Conservation (phyloP, 2,113 vertebrate genomes). For the Prietella phreatophila region DNA sequence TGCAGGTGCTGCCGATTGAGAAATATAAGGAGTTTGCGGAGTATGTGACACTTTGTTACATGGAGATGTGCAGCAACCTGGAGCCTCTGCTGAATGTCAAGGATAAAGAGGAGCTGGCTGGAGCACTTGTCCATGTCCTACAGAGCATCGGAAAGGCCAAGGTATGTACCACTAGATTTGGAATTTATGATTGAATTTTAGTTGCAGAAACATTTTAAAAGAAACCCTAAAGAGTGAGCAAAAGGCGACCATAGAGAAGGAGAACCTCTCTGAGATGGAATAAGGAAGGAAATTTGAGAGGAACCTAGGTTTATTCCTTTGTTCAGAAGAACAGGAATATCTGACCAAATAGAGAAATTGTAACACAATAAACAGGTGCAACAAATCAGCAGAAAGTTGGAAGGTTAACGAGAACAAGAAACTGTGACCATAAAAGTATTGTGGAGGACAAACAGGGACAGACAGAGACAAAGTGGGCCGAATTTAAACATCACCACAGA, state of each 20-base stretch:
- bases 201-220: background rate
- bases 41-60: constrained; percentile 84
- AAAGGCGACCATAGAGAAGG: background rate
- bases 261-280: background rate
- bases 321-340: background rate
- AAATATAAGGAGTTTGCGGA: constrained; percentile 94
- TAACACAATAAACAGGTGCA: background rate
- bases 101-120: constrained; percentile 89
- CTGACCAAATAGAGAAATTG: background rate
- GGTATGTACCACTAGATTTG: constrained; percentile 62
- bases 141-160: constrained; percentile 91
- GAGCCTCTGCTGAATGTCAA: constrained; percentile 81
- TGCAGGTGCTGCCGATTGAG: constrained; percentile 85
- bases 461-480: background rate
- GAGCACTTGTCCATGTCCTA: constrained; percentile 84
- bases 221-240: background rate
- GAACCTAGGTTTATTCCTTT: background rate
- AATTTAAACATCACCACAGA: background rate
- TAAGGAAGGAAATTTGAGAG: background rate
- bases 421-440: background rate
- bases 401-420: background rate
- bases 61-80: constrained; percentile 78
- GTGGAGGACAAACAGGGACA: background rate
- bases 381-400: background rate
- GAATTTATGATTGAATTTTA: background rate